Evolutionary conservation across 2,888 invertebrate genomes (phyloP), one percentile per base, ranked within the genome.

Genomic region (Xanthia togata): DNA sequence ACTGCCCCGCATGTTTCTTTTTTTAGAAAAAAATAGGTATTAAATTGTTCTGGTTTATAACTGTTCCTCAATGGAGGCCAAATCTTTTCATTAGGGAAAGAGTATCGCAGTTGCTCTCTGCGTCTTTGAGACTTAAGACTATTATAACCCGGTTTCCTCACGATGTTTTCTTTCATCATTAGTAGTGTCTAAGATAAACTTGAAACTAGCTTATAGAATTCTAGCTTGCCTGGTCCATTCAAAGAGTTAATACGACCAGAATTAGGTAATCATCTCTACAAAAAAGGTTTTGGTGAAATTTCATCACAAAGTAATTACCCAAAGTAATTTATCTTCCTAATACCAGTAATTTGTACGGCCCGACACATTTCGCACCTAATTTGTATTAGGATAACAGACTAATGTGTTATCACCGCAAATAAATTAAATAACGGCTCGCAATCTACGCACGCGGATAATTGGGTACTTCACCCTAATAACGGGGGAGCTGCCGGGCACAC

Each of bases 391-490:
- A 80, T 55, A 55, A 70, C n/a, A n/a, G n/a, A n/a, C 63, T 68
- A 78, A 82, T 79, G 59, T 53, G 57, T 50, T 69, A 64, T 59
- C 60, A 70, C 47, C 26, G 57, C 73, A 72, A 72, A 84, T 81
- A 79, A 81, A 84, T 82, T 81, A 76, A 84, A 74, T 81, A 83
- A 72, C 64, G 65, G n/a, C 60, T 38, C 14, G 72, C 73, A 77
- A 77, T 77, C 72, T 60, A 53, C 70, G 78, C 74, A 65, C 14
- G 65, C 73, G 64, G 69, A 38, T 83, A 74, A 76, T 83, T 83
- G 73, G 68, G 59, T 70, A 57, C 65, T 70, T 73, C 68, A 12
- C 47, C 76, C 59, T 64, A 72, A 77, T 73, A 75, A 26, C 41
- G 1, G 20, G 73, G 50, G 35, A 55, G 53, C 50, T 60, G 55